Percentiles rank a stretch among this genome's conserved stretches.
Evolutionary conservation across 2,888 invertebrate species (phyloP).

Genomic region (Cabera pusaria): DNA sequence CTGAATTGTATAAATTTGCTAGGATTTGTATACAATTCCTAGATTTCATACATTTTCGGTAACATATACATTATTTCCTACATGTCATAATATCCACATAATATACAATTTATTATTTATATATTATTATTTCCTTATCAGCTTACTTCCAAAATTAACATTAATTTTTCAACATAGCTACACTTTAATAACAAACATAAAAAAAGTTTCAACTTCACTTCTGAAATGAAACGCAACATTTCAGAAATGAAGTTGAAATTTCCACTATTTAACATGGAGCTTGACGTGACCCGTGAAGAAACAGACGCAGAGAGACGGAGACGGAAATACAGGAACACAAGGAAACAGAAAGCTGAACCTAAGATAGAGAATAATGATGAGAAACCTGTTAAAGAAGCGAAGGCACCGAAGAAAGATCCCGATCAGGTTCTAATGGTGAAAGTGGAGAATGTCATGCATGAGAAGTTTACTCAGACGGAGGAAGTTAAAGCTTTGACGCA

Average conservation of each 20-base stretch:
- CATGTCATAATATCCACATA: too few relatives aligned
- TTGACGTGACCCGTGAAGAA: constrained; percentile 92
- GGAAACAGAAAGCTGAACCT: constrained; percentile 44
- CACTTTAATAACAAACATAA: too few relatives aligned
- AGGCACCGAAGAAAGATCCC: constrained; percentile 41
- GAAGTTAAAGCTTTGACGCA: constrained; percentile 98
- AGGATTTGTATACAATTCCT: too few relatives aligned
- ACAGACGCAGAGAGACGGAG: constrained; percentile 83
- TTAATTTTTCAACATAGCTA: too few relatives aligned
- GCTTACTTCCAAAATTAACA: too few relatives aligned
- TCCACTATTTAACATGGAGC: constrained; percentile 91
- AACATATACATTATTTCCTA: too few relatives aligned
- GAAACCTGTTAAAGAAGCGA: constrained; percentile 19
- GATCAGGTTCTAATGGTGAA: constrained; percentile 93
- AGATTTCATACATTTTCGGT: too few relatives aligned
- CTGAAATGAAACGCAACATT: constrained; percentile 68
- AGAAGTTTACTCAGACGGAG: constrained; percentile 94
- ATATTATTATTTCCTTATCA: too few relatives aligned
- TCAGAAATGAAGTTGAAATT: constrained; percentile 90
- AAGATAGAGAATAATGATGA: constrained; percentile 24
- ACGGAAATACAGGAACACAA: constrained; percentile 68
- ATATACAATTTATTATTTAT: too few relatives aligned
- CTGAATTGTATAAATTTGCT: too few relatives aligned
- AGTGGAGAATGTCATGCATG: constrained; percentile 95
- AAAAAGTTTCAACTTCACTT: constrained; percentile 55